Percentiles rank a stretch among this genome's conserved stretches.
Evolutionary conservation across 2,797 vertebrate species (phyloP).

Genomic region (Sitta carolinensis): DNA sequence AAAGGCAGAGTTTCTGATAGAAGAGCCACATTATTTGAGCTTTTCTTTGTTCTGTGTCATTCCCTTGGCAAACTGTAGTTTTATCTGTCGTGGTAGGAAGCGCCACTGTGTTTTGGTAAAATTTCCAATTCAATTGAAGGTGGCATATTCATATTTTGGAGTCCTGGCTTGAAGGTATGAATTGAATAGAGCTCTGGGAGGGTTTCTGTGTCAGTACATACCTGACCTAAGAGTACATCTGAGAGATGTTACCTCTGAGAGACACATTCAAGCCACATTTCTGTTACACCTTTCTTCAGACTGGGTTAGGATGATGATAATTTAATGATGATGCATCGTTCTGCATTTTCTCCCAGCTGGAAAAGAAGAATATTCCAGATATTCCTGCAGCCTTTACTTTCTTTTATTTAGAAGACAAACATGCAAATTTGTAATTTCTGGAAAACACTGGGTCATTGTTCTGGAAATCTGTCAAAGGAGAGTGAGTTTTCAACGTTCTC

Average conservation of each 20-base stretch:
- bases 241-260: not conserved
- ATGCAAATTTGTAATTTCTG: not conserved
- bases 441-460: not conserved
- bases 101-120: not conserved
- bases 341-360: not conserved
- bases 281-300: not conserved
- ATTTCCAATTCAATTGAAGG: not conserved
- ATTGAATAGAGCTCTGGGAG: not conserved
- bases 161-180: not conserved
- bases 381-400: not conserved
- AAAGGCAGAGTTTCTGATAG: not conserved
- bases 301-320: not conserved
- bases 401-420: not conserved
- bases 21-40: not conserved
- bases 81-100: not conserved
- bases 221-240: not conserved
- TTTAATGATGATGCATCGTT: not conserved
- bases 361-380: not conserved
- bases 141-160: not conserved
- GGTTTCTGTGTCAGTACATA: not conserved
- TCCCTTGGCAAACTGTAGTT: not conserved
- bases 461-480: not conserved
- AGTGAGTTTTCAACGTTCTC: not conserved
- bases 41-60: not conserved
- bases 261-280: not conserved